These are phyloP conservation scores for Hydrochoerus hydrochaeris DNA, from an alignment of 2,113 vertebrate species.

Conservation along the genomic window DNA sequence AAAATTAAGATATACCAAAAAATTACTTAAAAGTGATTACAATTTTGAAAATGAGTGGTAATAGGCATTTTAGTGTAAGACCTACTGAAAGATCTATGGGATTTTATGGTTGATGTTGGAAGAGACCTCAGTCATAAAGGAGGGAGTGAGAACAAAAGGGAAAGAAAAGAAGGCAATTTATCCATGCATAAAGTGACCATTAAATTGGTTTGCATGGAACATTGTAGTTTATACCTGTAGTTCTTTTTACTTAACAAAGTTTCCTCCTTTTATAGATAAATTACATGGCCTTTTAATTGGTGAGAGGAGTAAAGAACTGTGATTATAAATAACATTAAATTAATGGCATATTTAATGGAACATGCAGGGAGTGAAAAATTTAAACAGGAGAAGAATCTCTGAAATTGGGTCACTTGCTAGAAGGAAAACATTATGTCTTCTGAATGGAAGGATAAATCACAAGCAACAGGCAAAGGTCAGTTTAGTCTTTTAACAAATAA, in stretches of 20 bases:
- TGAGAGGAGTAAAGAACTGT: conserved; percentile 45
- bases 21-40: conserved; percentile 19
- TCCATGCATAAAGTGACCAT: background rate
- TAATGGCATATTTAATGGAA: conserved; percentile 64
- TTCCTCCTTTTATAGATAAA: conserved; percentile 47
- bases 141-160: background rate
- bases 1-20: conserved; percentile 34
- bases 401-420: conserved; percentile 42
- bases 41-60: background rate
- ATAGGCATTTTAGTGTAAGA: background rate
- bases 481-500: background rate
- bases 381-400: conserved; percentile 41
- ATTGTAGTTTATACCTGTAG: background rate
- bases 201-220: background rate
- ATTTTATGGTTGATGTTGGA: background rate
- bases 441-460: background rate
- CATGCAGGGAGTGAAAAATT: conserved; percentile 43
- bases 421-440: conserved; percentile 14
- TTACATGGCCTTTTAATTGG: conserved; percentile 44
- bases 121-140: background rate
- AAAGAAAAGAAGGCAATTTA: background rate
- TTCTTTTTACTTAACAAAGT: conserved; percentile 23
- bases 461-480: background rate
- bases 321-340: conserved; percentile 69
- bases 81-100: background rate